Evolutionary conservation across 2,888 invertebrate species (phyloP).

Genomic region (Macaria notata): DNA sequence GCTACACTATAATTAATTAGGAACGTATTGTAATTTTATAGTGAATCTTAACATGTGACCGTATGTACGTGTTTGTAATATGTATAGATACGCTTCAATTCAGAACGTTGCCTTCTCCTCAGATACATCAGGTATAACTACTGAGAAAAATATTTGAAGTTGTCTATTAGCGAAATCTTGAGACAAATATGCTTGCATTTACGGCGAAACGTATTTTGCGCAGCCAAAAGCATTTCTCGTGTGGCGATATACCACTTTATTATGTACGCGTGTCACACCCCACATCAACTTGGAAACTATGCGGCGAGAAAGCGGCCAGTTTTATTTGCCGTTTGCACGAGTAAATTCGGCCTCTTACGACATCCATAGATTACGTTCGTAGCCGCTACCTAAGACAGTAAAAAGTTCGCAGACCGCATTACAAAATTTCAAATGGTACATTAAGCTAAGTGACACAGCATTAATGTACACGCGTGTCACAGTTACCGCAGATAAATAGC

Average conservation of each 20-base stretch:
- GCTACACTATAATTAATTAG: too few species aligned
- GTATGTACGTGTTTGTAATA: background rate
- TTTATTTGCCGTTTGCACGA: conserved; percentile 31
- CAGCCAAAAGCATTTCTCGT: conserved; percentile 1
- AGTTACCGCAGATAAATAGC: conserved; percentile 19
- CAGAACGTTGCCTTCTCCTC: too few species aligned
- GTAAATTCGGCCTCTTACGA: conserved; percentile 44
- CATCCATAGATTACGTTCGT: conserved; percentile 41
- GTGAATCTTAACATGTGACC: too few species aligned
- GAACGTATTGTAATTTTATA: too few species aligned
- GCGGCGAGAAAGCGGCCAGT: conserved; percentile 44
- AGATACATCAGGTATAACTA: too few species aligned
- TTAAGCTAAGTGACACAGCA: conserved; percentile 21
- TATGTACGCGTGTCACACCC: conserved; percentile 32
- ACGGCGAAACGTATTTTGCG: background rate
- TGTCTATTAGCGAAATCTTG: background rate
- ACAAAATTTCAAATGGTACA: conserved; percentile 19
- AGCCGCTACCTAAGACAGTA: conserved; percentile 18
- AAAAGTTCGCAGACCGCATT: conserved; percentile 20
- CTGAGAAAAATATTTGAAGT: too few species aligned
- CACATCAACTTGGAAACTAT: conserved; percentile 34
- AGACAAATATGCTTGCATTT: background rate
- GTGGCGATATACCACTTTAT: conserved; percentile 1
- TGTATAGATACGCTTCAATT: background rate
- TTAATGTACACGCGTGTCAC: conserved; percentile 5